Evolutionary conservation across 1,140 invertebrate species (phyloP).

Genomic region (Macrobrachium nipponense): DNA sequence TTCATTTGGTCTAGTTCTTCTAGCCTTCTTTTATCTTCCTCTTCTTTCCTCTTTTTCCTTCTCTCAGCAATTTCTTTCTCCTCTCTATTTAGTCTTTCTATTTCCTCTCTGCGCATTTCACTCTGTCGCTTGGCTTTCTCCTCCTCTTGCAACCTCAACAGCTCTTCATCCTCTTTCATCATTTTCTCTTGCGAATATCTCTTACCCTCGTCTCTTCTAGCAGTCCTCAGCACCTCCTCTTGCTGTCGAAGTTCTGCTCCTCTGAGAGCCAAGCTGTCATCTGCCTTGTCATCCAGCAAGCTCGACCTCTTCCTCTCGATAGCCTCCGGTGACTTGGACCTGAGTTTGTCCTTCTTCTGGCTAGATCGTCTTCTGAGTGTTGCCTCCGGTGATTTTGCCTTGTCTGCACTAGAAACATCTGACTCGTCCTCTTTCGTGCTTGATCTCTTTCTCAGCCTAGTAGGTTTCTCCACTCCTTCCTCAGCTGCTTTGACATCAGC

Average conservation of each 20-base stretch:
- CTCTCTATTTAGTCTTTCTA: neutral
- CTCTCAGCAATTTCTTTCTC: slow-evolving; percentile 28
- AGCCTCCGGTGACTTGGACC: slow-evolving; percentile 8
- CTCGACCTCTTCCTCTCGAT: neutral
- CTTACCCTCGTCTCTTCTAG: neutral
- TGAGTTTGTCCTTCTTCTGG: neutral
- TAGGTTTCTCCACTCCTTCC: neutral
- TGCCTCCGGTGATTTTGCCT: neutral
- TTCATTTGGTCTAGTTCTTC: slow-evolving; percentile 10
- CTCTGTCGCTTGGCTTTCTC: slow-evolving; percentile 50
- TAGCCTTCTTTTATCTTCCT: neutral
- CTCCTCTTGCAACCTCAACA: slow-evolving; percentile 56
- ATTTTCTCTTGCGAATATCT: slow-evolving; percentile 18
- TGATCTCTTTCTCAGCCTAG: neutral
- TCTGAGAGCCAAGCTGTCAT: slow-evolving; percentile 11
- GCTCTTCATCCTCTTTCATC: slow-evolving; percentile 27
- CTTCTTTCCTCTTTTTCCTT: slow-evolving; percentile 32
- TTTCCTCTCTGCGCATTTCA: slow-evolving; percentile 13
- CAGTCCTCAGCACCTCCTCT: slow-evolving; percentile 38
- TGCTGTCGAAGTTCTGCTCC: slow-evolving; percentile 42
- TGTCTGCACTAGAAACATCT: neutral
- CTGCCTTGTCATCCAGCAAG: neutral
- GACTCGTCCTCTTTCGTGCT: neutral
- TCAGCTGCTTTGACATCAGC: slow-evolving; percentile 6
- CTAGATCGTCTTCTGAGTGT: slow-evolving; percentile 14